Percentiles rank a stretch among this genome's conserved stretches.
Evolutionary conservation across 2,113 vertebrate species (phyloP).

Genomic region (Oncorhynchus kisutch): DNA sequence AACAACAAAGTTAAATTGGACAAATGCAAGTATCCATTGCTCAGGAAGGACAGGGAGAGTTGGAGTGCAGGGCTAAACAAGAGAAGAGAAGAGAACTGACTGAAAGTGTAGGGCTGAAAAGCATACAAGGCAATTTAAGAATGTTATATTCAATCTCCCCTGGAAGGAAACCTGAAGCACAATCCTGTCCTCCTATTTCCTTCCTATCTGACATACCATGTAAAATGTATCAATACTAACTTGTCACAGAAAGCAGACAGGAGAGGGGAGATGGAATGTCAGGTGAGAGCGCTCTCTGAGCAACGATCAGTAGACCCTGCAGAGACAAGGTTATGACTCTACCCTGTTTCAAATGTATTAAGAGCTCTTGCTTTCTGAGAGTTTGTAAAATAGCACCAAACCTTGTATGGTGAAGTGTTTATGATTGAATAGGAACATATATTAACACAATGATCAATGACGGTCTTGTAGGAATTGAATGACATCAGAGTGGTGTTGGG

Average conservation of each 20-base stretch:
- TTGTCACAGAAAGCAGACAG: conserved; percentile 52
- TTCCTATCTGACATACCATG: conserved; percentile 54
- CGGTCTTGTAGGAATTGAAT: not conserved
- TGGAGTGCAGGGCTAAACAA: conserved; percentile 8
- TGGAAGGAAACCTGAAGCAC: conserved; percentile 46
- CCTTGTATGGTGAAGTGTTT: not conserved
- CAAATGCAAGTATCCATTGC: conserved; percentile 14
- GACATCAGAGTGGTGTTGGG: not conserved
- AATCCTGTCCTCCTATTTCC: conserved; percentile 55
- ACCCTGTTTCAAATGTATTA: not conserved
- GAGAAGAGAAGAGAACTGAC: conserved; percentile 20
- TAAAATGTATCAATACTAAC: conserved; percentile 63
- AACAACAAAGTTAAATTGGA: conserved; percentile 21
- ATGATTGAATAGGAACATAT: not conserved
- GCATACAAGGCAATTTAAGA: conserved; percentile 60
- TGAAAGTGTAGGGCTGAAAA: conserved; percentile 51
- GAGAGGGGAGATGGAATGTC: conserved; percentile 41
- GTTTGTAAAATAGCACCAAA: not conserved
- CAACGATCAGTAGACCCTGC: conserved; percentile 28
- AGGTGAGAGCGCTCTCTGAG: conserved; percentile 26
- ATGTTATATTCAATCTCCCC: conserved; percentile 52
- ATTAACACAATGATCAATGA: conserved; percentile 7
- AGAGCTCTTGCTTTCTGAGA: not conserved
- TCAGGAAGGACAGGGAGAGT: conserved; percentile 7
- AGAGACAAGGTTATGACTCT: conserved; percentile 30